A percentile compares a stretch with the other conserved stretches of the same genome.
Evolutionary conservation across 2,888 invertebrate genomes (phyloP).

Genomic region (Nesidiocoris tenuis): DNA sequence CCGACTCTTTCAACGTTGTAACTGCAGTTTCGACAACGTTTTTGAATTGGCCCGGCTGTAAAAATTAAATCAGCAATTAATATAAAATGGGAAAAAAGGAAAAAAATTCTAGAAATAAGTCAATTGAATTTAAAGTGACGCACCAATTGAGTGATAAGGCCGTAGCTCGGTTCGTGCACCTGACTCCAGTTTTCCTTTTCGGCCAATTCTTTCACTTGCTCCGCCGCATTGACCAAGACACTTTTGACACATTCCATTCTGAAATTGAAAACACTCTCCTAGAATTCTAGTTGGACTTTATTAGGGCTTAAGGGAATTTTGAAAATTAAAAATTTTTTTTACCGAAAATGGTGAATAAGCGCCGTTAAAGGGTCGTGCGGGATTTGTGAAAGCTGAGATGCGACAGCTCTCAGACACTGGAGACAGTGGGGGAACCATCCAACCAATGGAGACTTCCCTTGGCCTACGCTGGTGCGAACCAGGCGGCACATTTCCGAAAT

Average conservation of each 20-base stretch:
- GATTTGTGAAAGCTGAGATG: slow-evolving; percentile 66
- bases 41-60: slow-evolving; percentile 70
- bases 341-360: slow-evolving; percentile 61
- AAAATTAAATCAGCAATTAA: slow-evolving; percentile 46
- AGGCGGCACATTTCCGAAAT: slow-evolving; percentile 45
- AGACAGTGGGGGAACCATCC: slow-evolving; percentile 79
- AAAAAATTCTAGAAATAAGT: not conserved
- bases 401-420: slow-evolving; percentile 75
- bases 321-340: not conserved
- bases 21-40: slow-evolving; percentile 71
- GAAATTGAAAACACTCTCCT: no score
- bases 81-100: not conserved
- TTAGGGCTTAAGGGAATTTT: not conserved
- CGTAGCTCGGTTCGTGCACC: slow-evolving; percentile 78
- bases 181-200: slow-evolving; percentile 84
- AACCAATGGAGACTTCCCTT: slow-evolving; percentile 43
- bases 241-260: slow-evolving; percentile 78
- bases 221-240: slow-evolving; percentile 79
- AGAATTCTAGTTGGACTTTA: no score
- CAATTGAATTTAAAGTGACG: not conserved
- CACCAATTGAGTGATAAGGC: slow-evolving; percentile 80
- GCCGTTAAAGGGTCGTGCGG: slow-evolving; percentile 85
- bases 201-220: slow-evolving; percentile 69
- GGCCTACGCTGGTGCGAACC: slow-evolving; percentile 37
- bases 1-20: slow-evolving; percentile 60